These are phyloP conservation scores for Thecophora atra DNA, from an alignment of 2,888 invertebrate species.

Conservation along the genomic window DNA sequence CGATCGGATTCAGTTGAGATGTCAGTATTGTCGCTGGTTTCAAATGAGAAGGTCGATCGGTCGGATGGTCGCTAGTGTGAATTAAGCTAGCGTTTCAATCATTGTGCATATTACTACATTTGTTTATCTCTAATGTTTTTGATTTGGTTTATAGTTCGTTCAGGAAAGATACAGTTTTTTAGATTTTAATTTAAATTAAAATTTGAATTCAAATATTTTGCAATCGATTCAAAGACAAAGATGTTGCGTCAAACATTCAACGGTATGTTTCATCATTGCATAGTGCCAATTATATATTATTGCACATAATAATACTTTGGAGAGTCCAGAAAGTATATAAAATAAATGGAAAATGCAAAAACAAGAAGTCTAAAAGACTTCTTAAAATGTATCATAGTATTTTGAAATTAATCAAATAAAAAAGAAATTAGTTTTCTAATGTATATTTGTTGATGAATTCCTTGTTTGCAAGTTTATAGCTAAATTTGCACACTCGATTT, in stretches of 20 bases:
- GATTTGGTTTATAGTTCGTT: neutral
- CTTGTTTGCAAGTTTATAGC: no score
- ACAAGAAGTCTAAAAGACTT: no score
- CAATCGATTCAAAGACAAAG: neutral
- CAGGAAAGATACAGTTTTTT: neutral
- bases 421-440: no score
- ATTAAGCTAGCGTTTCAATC: neutral
- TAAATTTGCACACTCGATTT: no score
- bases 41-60: constrained; percentile 8
- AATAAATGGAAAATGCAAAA: no score
- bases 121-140: neutral
- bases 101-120: neutral
- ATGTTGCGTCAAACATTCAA: constrained; percentile 12
- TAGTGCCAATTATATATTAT: no score
- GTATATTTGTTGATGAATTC: no score
- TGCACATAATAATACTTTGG: no score
- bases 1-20: constrained; percentile 12
- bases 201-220: neutral
- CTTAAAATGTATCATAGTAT: no score
- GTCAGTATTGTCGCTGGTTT: constrained; percentile 21
- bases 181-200: no score
- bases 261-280: constrained; percentile 21
- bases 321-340: no score
- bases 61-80: neutral
- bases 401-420: no score